These are phyloP conservation scores for Vombatus ursinus DNA, from an alignment of 2,113 vertebrate genomes.

Conservation along the genomic window DNA sequence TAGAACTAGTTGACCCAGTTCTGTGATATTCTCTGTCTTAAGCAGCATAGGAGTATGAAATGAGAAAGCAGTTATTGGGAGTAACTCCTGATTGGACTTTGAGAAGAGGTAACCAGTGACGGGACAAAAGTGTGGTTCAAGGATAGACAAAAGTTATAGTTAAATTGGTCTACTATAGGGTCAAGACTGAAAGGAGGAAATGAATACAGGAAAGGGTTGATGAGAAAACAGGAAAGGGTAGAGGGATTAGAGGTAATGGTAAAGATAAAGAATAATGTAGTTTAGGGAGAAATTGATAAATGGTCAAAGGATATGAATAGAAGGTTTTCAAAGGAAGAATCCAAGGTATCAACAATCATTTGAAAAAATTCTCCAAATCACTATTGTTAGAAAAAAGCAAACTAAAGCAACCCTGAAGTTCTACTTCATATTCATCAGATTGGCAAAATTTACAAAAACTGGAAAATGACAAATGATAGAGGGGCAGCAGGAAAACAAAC, in stretches of 20 bases:
- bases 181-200: neutral
- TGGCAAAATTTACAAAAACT: neutral
- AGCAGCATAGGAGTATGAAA: neutral
- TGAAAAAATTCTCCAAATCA: neutral
- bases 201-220: neutral
- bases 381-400: neutral
- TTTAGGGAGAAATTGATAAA: neutral
- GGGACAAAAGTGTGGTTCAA: neutral
- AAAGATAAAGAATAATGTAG: neutral
- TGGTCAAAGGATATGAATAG: neutral
- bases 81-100: neutral
- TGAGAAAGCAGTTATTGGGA: neutral
- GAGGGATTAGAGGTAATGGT: neutral
- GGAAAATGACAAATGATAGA: neutral
- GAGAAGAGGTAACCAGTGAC: neutral
- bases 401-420: neutral
- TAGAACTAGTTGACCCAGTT: neutral
- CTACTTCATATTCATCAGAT: neutral
- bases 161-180: neutral
- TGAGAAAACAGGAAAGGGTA: neutral
- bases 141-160: neutral
- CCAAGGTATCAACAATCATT: neutral
- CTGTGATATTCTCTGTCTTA: neutral
- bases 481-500: neutral
- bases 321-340: neutral